Evolutionary conservation across 1,140 invertebrate genomes (phyloP).

Genomic region (Archivesica marissinica): DNA sequence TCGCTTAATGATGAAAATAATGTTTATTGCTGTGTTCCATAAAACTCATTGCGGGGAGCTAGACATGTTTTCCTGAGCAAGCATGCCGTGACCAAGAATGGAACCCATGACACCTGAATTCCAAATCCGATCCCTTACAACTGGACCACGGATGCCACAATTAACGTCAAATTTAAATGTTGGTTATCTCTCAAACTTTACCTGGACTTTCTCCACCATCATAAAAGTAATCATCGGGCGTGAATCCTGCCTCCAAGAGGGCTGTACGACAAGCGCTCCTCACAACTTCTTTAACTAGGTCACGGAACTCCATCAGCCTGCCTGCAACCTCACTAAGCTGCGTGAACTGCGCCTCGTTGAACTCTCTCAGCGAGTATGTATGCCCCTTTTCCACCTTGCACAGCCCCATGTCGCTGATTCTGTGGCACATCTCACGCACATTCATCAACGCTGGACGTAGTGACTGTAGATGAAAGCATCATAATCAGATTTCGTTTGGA

Average conservation of each 20-base stretch:
- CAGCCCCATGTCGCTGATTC: slow-evolving; percentile 84
- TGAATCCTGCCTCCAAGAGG: slow-evolving; percentile 89
- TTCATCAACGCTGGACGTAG: slow-evolving; percentile 89
- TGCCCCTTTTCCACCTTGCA: slow-evolving; percentile 84
- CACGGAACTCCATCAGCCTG: slow-evolving; percentile 87
- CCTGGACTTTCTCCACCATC: slow-evolving; percentile 81
- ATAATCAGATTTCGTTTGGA: too few species aligned
- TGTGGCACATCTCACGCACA: slow-evolving; percentile 88
- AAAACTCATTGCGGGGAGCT: too few species aligned
- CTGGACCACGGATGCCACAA: too few species aligned
- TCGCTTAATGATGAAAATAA: too few species aligned
- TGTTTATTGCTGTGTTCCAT: too few species aligned
- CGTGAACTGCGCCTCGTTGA: slow-evolving; percentile 82
- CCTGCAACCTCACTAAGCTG: slow-evolving; percentile 83
- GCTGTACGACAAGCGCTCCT: slow-evolving; percentile 89
- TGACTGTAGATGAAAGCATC: slow-evolving; percentile 78
- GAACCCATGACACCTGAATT: too few species aligned
- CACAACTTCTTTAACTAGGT: slow-evolving; percentile 87
- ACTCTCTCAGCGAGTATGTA: slow-evolving; percentile 86
- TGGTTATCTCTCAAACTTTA: slow-evolving; percentile 3
- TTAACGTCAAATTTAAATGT: too few species aligned
- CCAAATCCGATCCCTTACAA: too few species aligned
- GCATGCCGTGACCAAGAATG: too few species aligned
- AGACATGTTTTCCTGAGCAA: too few species aligned
- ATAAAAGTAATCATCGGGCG: slow-evolving; percentile 87